Base-by-base conservation (phyloP, 2,888 invertebrate genomes). In the Dolomedes plantarius region DNA sequence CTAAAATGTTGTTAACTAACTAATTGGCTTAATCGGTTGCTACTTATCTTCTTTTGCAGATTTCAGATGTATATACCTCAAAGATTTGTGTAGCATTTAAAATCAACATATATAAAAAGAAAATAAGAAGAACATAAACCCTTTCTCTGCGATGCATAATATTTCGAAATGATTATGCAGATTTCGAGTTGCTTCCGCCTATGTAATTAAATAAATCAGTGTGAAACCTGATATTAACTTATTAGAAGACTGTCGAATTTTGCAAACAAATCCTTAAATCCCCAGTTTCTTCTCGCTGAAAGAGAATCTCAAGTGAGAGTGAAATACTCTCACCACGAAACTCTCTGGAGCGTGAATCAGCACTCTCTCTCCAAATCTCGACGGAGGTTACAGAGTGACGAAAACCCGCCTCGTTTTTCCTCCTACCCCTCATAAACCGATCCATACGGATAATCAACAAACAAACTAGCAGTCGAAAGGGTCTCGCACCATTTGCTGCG, bases 401-500 rank as follows among this genome's bases (percentile, higher is more conserved):
- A 69, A 41, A 29, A 39, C 6, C 27, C 23, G 67, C 27, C 32
- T 32, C 65, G 27, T 28, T 74, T 62, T 64, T 74, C 64, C 74
- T 50, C 50, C 23, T 68, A 46, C 16, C 41, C 41, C 62, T 50
- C 29, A 32, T 67, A 29, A 46, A 69, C 36, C 29, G 32, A 83
- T 83, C 72, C 76, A 41, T 73, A 41, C 72, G 41, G 36, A 62
- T 41, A 68, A 50, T 29, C 29, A 82, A 41, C 64, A 75, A 82
- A 71, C 64, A 82, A 71, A 62, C 68, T 69, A 64, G 68, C 56
- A 65, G 9, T 27, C 69, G 23, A 67, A 39, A 41, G 56, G 23
- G 82, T 85, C 67, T 77, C 83, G 83, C 77, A 85, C 83, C 83
- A 85, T 77, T 77, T 85, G 77, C 46, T 27, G 56, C 67, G 72